phyloP scores from a whole-genome alignment of 2,113 vertebrate species.

The Paradisaea rubra region DNA sequence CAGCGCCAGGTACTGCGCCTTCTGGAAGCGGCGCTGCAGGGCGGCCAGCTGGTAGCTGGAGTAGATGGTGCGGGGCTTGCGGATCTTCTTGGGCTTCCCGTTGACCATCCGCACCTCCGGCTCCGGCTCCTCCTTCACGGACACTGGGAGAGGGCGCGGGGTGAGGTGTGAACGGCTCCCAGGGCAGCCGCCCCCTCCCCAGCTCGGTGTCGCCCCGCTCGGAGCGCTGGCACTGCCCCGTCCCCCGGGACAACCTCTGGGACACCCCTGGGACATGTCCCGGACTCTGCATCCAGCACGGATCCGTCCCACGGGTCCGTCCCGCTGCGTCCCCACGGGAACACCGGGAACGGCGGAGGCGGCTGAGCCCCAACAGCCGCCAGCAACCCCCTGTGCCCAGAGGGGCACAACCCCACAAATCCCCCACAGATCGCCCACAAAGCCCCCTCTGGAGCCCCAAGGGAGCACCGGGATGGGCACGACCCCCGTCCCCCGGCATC shows the following conservation, averaged over 20 bases:
- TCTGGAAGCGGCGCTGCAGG: conserved; percentile 95
- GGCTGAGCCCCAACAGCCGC: background rate
- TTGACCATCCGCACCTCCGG: conserved; percentile 98
- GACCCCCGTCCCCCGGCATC: background rate
- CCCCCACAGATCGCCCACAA: background rate
- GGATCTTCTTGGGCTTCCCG: conserved; percentile 97
- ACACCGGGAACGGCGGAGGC: background rate
- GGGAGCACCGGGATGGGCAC: accelerated
- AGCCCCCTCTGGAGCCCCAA: accelerated
- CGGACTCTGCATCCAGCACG: accelerated
- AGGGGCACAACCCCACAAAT: no score
- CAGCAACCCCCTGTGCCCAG: background rate
- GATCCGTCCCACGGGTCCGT: background rate
- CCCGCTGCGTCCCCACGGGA: background rate
- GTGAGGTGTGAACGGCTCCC: background rate
- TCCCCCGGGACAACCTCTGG: accelerated
- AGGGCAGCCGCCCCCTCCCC: accelerated
- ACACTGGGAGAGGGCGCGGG: conserved; percentile 46
- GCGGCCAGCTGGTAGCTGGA: conserved; percentile 98
- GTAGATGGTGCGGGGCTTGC: conserved; percentile 97
- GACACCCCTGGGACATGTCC: accelerated
- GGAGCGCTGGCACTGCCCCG: accelerated
- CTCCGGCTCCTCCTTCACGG: conserved; percentile 95
- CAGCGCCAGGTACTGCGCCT: conserved; percentile 94
- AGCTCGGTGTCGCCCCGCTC: background rate